These are phyloP conservation scores for Eulemur macaco DNA, from an alignment of 2,113 vertebrate genomes.

Conservation along the genomic window DNA sequence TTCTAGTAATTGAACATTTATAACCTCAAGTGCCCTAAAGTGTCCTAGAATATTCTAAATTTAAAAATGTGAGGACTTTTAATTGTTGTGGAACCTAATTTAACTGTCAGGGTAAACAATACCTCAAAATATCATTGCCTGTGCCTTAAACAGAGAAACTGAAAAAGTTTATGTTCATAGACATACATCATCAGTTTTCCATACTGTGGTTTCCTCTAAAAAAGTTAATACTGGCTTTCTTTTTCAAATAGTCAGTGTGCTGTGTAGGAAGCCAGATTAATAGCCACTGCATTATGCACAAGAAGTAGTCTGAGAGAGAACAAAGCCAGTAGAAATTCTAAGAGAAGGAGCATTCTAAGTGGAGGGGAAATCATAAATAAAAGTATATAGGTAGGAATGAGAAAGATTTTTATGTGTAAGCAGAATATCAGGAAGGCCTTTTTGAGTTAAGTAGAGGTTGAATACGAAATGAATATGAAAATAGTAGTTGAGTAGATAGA, in stretches of 20 bases:
- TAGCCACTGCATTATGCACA: not conserved
- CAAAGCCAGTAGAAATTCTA: conserved; percentile 16
- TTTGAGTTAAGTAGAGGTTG: not conserved
- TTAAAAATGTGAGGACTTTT: not conserved
- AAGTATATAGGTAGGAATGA: not conserved
- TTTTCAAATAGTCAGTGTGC: conserved; percentile 35
- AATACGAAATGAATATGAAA: not conserved
- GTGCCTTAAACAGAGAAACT: not conserved
- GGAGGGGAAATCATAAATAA: not conserved
- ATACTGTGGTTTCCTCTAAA: not conserved
- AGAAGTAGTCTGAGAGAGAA: not conserved
- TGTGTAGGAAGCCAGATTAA: not conserved
- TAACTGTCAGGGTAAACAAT: not conserved
- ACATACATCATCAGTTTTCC: not conserved
- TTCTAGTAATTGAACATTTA: conserved; percentile 11
- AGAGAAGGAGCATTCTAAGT: not conserved
- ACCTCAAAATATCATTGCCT: not conserved
- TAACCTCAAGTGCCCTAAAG: not conserved
- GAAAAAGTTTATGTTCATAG: not conserved
- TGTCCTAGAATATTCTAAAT: not conserved
- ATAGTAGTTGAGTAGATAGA: not conserved
- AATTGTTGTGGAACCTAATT: not conserved
- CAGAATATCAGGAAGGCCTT: not conserved
- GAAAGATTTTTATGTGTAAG: not conserved
- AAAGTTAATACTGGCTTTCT: conserved; percentile 18